These are phyloP conservation scores for Triplophysa rosa DNA, from an alignment of 2,113 vertebrate species.

Conservation along the genomic window DNA sequence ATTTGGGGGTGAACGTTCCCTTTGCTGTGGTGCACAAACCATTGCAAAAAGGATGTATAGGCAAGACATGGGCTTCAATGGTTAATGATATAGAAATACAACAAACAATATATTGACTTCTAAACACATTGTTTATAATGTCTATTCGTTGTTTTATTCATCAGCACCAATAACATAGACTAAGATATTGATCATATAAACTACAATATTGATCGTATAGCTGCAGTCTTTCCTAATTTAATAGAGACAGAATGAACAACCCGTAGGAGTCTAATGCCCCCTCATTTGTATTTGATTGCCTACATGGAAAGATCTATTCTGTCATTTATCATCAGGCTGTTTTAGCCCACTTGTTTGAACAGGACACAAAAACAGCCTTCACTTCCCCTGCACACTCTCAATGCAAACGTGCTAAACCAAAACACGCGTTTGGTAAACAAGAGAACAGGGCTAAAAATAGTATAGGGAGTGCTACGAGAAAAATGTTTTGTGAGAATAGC, in stretches of 20 bases:
- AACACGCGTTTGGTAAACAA: slow-evolving; percentile 3
- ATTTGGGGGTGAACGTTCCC: too few species aligned
- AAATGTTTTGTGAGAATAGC: background rate
- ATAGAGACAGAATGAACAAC: background rate
- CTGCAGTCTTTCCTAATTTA: background rate
- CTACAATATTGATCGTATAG: background rate
- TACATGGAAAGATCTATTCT: slow-evolving; percentile 25
- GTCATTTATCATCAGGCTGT: slow-evolving; percentile 4
- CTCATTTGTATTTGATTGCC: slow-evolving; percentile 2
- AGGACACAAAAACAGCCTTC: background rate
- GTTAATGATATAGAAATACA: too few species aligned
- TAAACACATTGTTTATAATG: too few species aligned
- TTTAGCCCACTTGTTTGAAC: slow-evolving; percentile 14
- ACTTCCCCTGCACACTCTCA: slow-evolving; percentile 7
- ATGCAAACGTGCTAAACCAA: slow-evolving; percentile 17
- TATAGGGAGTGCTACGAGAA: background rate
- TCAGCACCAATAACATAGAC: too few species aligned
- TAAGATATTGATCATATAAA: too few species aligned
- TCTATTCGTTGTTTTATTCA: too few species aligned
- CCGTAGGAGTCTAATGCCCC: background rate
- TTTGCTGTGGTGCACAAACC: too few species aligned
- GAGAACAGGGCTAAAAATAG: slow-evolving; percentile 35
- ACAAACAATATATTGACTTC: too few species aligned
- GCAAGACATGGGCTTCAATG: background rate
- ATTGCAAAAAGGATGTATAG: background rate